Conservation (phyloP, 2,888 invertebrate species). For the Serripes groenlandicus region DNA sequence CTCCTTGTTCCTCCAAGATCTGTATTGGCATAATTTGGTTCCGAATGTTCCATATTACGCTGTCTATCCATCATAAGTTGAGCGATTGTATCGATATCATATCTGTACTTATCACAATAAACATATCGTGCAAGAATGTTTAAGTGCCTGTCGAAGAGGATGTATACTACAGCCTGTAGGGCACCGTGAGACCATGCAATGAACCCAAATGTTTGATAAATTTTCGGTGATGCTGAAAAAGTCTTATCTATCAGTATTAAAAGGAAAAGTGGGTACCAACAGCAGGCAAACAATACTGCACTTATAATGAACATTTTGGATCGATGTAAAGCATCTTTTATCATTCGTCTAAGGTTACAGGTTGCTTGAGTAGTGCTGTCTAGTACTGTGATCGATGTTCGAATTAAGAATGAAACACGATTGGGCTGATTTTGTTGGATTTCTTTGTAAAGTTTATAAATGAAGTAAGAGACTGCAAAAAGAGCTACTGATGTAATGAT, state of each 20-base stretch:
- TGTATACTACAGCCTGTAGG: slow-evolving; percentile 84
- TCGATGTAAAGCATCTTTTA: slow-evolving; percentile 83
- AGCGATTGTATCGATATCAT: slow-evolving; percentile 72
- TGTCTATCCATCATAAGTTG: slow-evolving; percentile 72
- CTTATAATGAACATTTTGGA: slow-evolving; percentile 84
- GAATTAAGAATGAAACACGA: slow-evolving; percentile 83
- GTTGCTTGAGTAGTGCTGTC: slow-evolving; percentile 75
- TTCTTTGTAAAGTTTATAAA: slow-evolving; percentile 84
- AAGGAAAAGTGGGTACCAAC: slow-evolving; percentile 86
- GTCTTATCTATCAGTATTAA: slow-evolving; percentile 84
- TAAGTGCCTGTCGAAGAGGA: slow-evolving; percentile 85
- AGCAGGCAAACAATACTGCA: slow-evolving; percentile 81
- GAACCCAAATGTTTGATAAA: slow-evolving; percentile 85
- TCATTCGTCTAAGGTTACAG: slow-evolving; percentile 77
- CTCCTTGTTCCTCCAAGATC: slow-evolving; percentile 13
- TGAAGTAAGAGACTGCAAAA: slow-evolving; percentile 83
- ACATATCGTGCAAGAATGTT: slow-evolving; percentile 79
- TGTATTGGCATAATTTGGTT: slow-evolving; percentile 39
- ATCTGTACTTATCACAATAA: slow-evolving; percentile 78
- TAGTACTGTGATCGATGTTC: slow-evolving; percentile 82
- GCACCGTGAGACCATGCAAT: slow-evolving; percentile 86
- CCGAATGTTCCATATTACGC: slow-evolving; percentile 45
- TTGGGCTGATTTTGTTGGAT: slow-evolving; percentile 84
- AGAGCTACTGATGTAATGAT: slow-evolving; percentile 84
- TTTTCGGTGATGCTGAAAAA: slow-evolving; percentile 83